phyloP scores from a whole-genome alignment of 2,797 vertebrate genomes.

The Ptychadena robeensis region DNA sequence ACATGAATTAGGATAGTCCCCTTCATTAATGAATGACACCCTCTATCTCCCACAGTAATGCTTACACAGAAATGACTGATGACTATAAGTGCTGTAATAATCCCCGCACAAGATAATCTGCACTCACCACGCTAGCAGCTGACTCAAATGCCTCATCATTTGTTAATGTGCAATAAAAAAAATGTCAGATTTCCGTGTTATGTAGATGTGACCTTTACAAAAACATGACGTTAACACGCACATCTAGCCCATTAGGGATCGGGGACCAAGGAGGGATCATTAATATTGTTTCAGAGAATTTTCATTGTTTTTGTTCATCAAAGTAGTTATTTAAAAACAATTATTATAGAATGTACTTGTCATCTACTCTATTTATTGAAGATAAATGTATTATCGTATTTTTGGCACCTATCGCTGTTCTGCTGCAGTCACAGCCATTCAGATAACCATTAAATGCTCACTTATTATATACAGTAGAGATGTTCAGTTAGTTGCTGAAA shows the following conservation, averaged over 20 bases:
- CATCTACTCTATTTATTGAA: not conserved
- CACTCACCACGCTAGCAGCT: not conserved
- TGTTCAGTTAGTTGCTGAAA: no score
- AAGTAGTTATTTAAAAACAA: not conserved
- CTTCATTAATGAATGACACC: not conserved
- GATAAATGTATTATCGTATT: no score
- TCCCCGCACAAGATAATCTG: not conserved
- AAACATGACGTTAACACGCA: constrained; percentile 18
- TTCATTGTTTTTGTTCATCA: not conserved
- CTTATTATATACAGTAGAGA: no score
- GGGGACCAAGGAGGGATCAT: not conserved
- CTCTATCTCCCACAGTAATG: not conserved
- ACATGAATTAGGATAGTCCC: not conserved
- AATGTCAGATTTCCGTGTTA: constrained; percentile 19
- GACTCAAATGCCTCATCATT: not conserved
- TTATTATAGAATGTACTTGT: not conserved
- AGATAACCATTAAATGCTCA: no score
- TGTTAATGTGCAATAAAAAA: constrained; percentile 13
- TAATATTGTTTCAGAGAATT: not conserved
- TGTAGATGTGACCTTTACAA: constrained; percentile 43
- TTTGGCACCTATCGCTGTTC: no score
- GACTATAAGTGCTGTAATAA: not conserved
- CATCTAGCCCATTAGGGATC: not conserved
- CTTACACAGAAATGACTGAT: constrained; percentile 5
- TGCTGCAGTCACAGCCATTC: no score